phyloP scores from a whole-genome alignment of 1,140 invertebrate species.

The Ridgeia piscesae region DNA sequence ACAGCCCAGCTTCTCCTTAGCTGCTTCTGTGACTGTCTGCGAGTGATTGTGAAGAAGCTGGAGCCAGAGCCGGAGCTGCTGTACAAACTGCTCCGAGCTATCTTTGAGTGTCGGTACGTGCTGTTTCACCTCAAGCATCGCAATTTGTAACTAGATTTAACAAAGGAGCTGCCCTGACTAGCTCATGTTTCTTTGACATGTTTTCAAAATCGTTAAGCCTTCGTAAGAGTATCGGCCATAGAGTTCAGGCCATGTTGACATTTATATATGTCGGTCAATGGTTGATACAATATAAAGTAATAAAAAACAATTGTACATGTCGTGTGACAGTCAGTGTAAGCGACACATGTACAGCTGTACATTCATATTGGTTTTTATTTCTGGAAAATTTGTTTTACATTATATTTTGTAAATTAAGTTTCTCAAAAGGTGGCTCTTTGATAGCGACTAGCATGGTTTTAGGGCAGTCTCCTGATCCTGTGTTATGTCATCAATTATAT shows the following conservation, averaged over 20 bases:
- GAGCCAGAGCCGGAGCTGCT: conserved; percentile 50
- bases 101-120: conserved; percentile 63
- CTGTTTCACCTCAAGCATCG: too few relatives aligned
- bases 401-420: too few relatives aligned
- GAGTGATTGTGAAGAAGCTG: conserved; percentile 42
- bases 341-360: too few relatives aligned
- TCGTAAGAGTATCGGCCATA: not conserved
- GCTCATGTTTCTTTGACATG: not conserved
- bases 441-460: too few relatives aligned
- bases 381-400: too few relatives aligned
- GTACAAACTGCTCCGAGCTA: conserved; percentile 67
- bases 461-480: too few relatives aligned
- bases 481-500: too few relatives aligned
- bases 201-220: not conserved
- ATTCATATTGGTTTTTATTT: too few relatives aligned
- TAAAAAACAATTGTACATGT: too few relatives aligned
- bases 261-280: not conserved
- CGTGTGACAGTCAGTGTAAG: too few relatives aligned
- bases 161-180: not conserved
- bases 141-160: too few relatives aligned
- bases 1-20: conserved; percentile 48
- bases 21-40: conserved; percentile 42
- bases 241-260: not conserved
- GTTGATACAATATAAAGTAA: not conserved
- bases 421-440: too few relatives aligned